These are phyloP conservation scores for Podotricha telesiphe DNA, from an alignment of 2,888 invertebrate species.

Conservation along the genomic window DNA sequence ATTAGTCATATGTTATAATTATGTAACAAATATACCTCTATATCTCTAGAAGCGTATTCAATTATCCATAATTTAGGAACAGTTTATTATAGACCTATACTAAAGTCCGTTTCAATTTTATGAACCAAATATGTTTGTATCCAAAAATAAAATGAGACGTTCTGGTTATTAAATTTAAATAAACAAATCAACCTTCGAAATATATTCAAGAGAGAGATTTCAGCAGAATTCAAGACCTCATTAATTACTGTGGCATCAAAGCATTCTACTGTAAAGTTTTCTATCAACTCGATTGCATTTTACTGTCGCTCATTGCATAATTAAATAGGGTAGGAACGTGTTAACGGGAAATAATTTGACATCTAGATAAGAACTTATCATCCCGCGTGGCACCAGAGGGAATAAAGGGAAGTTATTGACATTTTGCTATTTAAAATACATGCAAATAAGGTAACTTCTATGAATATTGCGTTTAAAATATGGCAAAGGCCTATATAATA, in stretches of 20 bases:
- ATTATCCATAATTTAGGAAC: not conserved
- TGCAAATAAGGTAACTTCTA: not conserved
- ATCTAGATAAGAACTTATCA: slow-evolving; percentile 33
- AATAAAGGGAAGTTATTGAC: slow-evolving; percentile 28
- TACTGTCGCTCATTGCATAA: slow-evolving; percentile 35
- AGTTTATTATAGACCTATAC: not conserved
- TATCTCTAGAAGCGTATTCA: not conserved
- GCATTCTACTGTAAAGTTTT: slow-evolving; percentile 30
- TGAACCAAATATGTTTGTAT: not conserved
- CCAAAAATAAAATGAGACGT: not conserved
- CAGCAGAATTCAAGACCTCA: slow-evolving; percentile 28
- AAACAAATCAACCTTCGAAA: slow-evolving; percentile 15
- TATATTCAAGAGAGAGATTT: slow-evolving; percentile 7
- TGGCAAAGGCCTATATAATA: not conserved
- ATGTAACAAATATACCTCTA: too few species aligned
- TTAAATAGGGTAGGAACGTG: slow-evolving; percentile 28
- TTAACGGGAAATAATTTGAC: slow-evolving; percentile 27
- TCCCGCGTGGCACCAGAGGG: slow-evolving; percentile 17
- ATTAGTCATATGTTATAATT: too few species aligned
- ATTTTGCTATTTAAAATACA: slow-evolving; percentile 24
- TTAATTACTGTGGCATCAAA: slow-evolving; percentile 24
- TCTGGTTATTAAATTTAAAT: not conserved
- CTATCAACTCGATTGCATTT: slow-evolving; percentile 33
- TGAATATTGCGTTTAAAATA: not conserved
- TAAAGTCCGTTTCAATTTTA: not conserved